A percentile compares a stretch with the other conserved stretches of the same genome.
phyloP scores from a whole-genome alignment of 53 echinoderm and acorn worm species.

The Astropecten irregularis region DNA sequence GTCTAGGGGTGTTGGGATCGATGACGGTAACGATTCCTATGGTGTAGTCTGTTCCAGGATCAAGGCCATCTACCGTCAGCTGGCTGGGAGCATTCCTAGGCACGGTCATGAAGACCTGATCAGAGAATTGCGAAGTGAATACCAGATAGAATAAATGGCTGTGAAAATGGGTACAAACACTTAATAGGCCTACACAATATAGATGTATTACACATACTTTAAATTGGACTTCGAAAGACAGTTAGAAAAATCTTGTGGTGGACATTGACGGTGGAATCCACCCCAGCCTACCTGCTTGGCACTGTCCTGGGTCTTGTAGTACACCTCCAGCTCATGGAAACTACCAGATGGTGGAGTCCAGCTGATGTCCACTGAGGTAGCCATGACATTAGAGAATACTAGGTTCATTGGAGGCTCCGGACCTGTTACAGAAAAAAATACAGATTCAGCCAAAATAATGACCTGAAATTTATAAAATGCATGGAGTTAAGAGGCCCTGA shows the following conservation, averaged over 20 bases:
- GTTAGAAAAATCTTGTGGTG: not conserved
- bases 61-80: constrained; percentile 38
- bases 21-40: constrained; percentile 15
- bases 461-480: too few species aligned
- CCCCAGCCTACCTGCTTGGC: constrained; percentile 31
- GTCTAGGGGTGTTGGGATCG: constrained; percentile 4
- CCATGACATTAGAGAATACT: not conserved
- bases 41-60: constrained; percentile 37
- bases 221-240: not conserved
- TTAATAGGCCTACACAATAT: too few species aligned
- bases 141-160: too few species aligned
- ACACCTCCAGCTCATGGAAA: constrained; percentile 29
- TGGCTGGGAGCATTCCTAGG: constrained; percentile 1
- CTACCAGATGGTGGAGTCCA: constrained; percentile 12
- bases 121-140: too few species aligned
- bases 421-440: not conserved
- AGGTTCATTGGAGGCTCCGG: constrained; percentile 14
- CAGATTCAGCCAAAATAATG: too few species aligned
- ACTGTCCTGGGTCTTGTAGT: constrained; percentile 2
- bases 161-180: too few species aligned
- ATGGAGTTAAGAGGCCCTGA: too few species aligned
- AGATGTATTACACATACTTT: not conserved
- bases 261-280: too few species aligned
- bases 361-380: constrained; percentile 4
- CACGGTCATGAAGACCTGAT: constrained; percentile 4